Percentiles rank a stretch among this genome's conserved stretches.
Conservation (phyloP, 2,888 invertebrate species). For the Apotomis turbidana region DNA sequence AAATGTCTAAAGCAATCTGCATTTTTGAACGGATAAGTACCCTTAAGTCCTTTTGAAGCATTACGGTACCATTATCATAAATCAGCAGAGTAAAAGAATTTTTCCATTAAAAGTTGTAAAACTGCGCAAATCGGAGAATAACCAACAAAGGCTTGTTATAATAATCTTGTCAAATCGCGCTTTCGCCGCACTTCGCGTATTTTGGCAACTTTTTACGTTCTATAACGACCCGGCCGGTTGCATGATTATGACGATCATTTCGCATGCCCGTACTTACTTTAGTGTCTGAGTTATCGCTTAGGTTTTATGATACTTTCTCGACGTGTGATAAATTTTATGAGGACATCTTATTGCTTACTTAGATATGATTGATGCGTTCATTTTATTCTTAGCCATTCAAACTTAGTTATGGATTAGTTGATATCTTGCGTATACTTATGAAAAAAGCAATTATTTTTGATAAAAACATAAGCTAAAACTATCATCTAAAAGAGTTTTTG, state of each 20-base stretch:
- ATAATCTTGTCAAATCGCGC: slow-evolving; percentile 35
- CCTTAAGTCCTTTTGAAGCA: not conserved
- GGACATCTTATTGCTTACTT: not conserved
- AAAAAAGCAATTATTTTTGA: too few species aligned
- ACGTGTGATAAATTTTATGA: slow-evolving; percentile 19
- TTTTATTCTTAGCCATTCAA: too few species aligned
- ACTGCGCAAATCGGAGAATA: not conserved
- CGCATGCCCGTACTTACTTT: slow-evolving; percentile 3
- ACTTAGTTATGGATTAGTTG: too few species aligned
- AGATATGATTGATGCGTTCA: not conserved
- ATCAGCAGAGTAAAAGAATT: not conserved
- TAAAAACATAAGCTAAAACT: too few species aligned
- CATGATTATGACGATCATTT: slow-evolving; percentile 19
- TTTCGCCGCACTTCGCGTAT: slow-evolving; percentile 34
- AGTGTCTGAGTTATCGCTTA: slow-evolving; percentile 21
- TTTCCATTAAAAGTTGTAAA: not conserved
- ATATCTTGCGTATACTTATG: too few species aligned
- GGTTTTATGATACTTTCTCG: slow-evolving; percentile 25
- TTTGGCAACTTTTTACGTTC: slow-evolving; percentile 36
- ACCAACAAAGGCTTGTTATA: slow-evolving; percentile 24
- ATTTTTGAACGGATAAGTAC: too few species aligned
- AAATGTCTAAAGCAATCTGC: too few species aligned
- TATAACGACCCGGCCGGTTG: slow-evolving; percentile 15
- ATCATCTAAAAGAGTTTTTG: too few species aligned
- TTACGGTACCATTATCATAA: not conserved